Conservation (phyloP, 2,797 vertebrate genomes). For the Aeoliscus strigatus region DNA sequence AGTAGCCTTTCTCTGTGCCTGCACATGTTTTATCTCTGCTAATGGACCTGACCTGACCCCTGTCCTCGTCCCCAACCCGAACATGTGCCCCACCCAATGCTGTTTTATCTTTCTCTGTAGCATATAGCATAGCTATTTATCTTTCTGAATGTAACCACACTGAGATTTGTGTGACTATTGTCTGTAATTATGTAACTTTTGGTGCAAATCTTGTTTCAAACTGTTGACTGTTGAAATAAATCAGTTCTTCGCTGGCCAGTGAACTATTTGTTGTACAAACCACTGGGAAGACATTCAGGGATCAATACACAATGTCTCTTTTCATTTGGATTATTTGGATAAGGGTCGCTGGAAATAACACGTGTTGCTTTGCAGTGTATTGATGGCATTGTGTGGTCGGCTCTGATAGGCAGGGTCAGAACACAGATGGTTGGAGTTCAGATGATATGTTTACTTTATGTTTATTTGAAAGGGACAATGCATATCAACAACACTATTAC, state of each 20-base stretch:
- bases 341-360: no score
- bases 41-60: slow-evolving; percentile 19
- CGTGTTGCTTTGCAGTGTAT: no score
- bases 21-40: slow-evolving; percentile 45
- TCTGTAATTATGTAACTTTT: slow-evolving; percentile 56
- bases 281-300: no score
- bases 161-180: slow-evolving; percentile 62
- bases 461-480: neutral
- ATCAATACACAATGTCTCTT: no score
- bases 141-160: slow-evolving; percentile 55
- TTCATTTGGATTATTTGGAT: no score
- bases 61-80: slow-evolving; percentile 15
- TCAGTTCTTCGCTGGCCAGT: slow-evolving; percentile 23
- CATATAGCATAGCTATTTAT: slow-evolving; percentile 53
- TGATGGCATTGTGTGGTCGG: no score
- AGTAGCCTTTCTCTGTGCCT: slow-evolving; percentile 61
- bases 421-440: no score
- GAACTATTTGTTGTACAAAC: neutral
- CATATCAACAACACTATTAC: no score
- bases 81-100: slow-evolving; percentile 17
- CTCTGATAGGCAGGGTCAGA: no score
- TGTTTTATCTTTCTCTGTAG: slow-evolving; percentile 42
- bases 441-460: neutral
- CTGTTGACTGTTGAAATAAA: slow-evolving; percentile 70
- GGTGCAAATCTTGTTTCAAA: slow-evolving; percentile 54